Percentiles rank a stretch among this genome's conserved stretches.
phyloP scores from a whole-genome alignment of 1,140 invertebrate genomes.

The Riptortus pedestris region DNA sequence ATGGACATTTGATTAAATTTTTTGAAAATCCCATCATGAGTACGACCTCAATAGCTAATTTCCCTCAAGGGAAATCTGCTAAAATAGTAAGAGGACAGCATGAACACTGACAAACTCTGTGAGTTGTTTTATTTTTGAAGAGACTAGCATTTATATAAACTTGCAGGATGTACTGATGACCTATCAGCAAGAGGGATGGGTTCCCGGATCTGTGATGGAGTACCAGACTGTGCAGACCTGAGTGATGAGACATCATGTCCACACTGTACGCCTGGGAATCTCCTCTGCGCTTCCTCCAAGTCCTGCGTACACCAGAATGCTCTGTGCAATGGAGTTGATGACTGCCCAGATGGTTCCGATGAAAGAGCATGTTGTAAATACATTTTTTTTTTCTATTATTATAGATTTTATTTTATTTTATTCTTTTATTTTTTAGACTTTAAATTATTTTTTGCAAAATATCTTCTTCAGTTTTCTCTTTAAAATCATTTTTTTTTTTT shows the following conservation, averaged over 20 bases:
- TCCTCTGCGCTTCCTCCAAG: slow-evolving; percentile 67
- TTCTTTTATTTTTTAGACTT: not conserved
- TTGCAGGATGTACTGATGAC: slow-evolving; percentile 30
- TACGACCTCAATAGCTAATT: no score
- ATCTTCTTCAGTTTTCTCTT: not conserved
- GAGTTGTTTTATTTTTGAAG: no score
- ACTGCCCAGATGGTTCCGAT: slow-evolving; percentile 77
- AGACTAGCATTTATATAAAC: no score
- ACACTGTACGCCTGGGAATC: slow-evolving; percentile 55
- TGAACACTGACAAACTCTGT: no score
- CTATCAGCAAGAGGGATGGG: slow-evolving; percentile 28
- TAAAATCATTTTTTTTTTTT: slow-evolving; percentile 14
- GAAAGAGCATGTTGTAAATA: slow-evolving; percentile 73
- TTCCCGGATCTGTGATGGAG: slow-evolving; percentile 65
- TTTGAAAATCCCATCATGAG: no score
- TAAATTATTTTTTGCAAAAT: not conserved
- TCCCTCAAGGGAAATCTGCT: no score
- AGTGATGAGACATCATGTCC: slow-evolving; percentile 66
- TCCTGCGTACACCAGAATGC: slow-evolving; percentile 58
- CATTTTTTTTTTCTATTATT: slow-evolving; percentile 7
- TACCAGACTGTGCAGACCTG: slow-evolving; percentile 73
- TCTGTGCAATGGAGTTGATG: slow-evolving; percentile 67
- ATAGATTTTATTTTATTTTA: not conserved
- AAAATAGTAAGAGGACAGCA: no score
- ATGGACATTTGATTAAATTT: no score